These are phyloP conservation scores for Sinodicranocentrus sp. DNA, from an alignment of 2,888 invertebrate genomes.

Conservation along the genomic window DNA sequence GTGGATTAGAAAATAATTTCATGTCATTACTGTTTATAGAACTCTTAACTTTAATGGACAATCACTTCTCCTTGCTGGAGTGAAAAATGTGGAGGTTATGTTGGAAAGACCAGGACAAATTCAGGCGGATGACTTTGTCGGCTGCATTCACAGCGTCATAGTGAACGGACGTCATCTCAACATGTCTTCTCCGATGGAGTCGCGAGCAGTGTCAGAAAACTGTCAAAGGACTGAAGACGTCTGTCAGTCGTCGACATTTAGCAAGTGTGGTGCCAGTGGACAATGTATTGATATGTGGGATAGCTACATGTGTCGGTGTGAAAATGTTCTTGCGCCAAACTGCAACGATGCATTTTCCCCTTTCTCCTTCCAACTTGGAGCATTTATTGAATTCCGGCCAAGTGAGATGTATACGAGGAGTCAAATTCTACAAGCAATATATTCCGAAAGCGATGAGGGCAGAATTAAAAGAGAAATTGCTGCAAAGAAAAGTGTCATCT, in stretches of 20 bases:
- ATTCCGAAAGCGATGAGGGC: slow-evolving; percentile 57
- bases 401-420: slow-evolving; percentile 92
- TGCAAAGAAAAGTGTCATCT: slow-evolving; percentile 86
- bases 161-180: slow-evolving; percentile 92
- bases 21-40: too few relatives aligned
- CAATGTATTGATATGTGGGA: slow-evolving; percentile 93
- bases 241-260: slow-evolving; percentile 71
- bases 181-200: slow-evolving; percentile 86
- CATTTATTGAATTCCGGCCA: slow-evolving; percentile 86
- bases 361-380: slow-evolving; percentile 87
- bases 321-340: slow-evolving; percentile 85
- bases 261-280: slow-evolving; percentile 81
- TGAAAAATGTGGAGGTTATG: slow-evolving; percentile 90
- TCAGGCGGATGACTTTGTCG: slow-evolving; percentile 94
- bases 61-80: slow-evolving; percentile 90
- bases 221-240: slow-evolving; percentile 84
- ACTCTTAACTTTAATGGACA: slow-evolving; percentile 95
- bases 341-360: slow-evolving; percentile 89
- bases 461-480: slow-evolving; percentile 75
- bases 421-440: slow-evolving; percentile 85
- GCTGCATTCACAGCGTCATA: slow-evolving; percentile 94
- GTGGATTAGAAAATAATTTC: too few relatives aligned
- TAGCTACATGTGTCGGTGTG: slow-evolving; percentile 84
- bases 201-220: slow-evolving; percentile 86
- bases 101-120: slow-evolving; percentile 94